Conservation (phyloP, 2,888 invertebrate species). For the Himalopsyche tibetana region DNA sequence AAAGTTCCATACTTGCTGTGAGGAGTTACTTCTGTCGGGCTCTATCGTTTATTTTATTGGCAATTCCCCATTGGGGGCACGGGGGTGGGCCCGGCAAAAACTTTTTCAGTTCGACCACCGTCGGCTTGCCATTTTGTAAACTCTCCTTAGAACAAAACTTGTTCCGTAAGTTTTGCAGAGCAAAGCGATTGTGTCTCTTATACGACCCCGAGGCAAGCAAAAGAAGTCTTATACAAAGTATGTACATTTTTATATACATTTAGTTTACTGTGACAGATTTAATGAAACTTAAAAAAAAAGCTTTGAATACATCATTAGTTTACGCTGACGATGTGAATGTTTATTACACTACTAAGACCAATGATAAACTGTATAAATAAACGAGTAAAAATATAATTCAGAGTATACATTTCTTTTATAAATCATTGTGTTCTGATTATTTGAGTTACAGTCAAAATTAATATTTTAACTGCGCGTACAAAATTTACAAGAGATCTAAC, state of each 20-base stretch:
- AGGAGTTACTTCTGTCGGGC: constrained; percentile 37
- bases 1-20: constrained; percentile 51
- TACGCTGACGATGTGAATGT: too few species aligned
- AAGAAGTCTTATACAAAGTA: neutral
- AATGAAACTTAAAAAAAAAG: too few species aligned
- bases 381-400: too few species aligned
- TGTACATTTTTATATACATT: neutral
- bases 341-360: too few species aligned
- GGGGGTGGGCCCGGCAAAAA: constrained; percentile 44
- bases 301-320: too few species aligned
- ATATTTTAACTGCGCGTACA: too few species aligned
- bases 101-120: constrained; percentile 49
- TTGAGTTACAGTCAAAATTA: too few species aligned
- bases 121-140: constrained; percentile 51
- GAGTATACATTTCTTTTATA: too few species aligned
- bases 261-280: neutral
- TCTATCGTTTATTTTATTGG: constrained; percentile 59
- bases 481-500: too few species aligned
- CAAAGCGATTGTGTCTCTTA: constrained; percentile 47
- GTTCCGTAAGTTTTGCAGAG: constrained; percentile 52
- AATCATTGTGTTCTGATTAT: too few species aligned
- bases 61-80: constrained; percentile 48
- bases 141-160: constrained; percentile 55
- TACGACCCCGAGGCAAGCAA: neutral
- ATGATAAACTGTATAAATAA: too few species aligned